Evolutionary conservation across 2,888 invertebrate genomes (phyloP).

Genomic region (Hypsopygia costalis): DNA sequence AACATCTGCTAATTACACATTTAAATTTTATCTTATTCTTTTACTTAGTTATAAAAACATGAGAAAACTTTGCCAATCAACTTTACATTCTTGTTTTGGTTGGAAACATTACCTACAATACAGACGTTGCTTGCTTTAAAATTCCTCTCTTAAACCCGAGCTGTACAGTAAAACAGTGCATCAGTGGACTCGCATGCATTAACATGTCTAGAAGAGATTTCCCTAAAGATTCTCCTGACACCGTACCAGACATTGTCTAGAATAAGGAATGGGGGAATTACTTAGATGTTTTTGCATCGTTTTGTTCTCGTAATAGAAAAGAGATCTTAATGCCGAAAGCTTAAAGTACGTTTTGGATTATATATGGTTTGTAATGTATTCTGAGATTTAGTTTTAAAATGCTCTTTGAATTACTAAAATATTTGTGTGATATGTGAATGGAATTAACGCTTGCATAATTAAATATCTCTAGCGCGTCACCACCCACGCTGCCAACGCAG

Average conservation of each 20-base stretch:
- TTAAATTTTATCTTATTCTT: too few species aligned
- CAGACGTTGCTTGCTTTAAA: not conserved
- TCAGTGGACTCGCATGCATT: conserved; percentile 23
- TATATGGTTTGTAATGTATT: not conserved
- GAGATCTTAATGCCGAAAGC: not conserved
- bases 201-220: conserved; percentile 33
- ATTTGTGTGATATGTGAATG: too few species aligned
- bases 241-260: conserved; percentile 22
- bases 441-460: too few species aligned
- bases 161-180: conserved; percentile 11
- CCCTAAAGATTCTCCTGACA: conserved; percentile 27
- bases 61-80: too few species aligned
- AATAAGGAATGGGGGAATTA: conserved; percentile 20
- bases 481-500: too few species aligned
- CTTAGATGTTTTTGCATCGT: conserved; percentile 19
- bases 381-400: not conserved
- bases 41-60: too few species aligned
- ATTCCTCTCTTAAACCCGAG: not conserved
- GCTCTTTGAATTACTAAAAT: too few species aligned
- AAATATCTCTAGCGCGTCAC: too few species aligned
- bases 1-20: too few species aligned
- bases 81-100: too few species aligned
- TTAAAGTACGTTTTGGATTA: conserved; percentile 6
- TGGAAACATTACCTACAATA: too few species aligned
- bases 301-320: conserved; percentile 7